Evolutionary conservation across 2,797 vertebrate genomes (phyloP).

Genomic region (Octomys mimax): DNA sequence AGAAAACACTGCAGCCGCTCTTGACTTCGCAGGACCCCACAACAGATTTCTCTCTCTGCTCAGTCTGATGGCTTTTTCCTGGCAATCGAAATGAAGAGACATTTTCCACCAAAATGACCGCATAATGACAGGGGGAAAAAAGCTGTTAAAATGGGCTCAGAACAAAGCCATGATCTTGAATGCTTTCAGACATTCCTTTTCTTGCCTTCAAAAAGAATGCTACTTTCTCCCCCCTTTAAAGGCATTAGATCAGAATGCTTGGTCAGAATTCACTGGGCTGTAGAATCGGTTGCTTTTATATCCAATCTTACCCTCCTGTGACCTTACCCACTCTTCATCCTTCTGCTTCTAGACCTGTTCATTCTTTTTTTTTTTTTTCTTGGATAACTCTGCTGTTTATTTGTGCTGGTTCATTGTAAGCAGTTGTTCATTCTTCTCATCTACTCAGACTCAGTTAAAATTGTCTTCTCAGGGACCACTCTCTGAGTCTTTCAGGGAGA

Average conservation of each 20-base stretch:
- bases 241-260: not conserved
- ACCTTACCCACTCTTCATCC: not conserved
- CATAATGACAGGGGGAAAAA: slow-evolving; percentile 54
- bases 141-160: slow-evolving; percentile 9
- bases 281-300: not conserved
- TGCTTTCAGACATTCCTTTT: slow-evolving; percentile 58
- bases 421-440: not conserved
- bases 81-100: slow-evolving; percentile 21
- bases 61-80: not conserved
- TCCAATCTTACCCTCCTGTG: not conserved
- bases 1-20: slow-evolving; percentile 10
- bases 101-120: slow-evolving; percentile 62
- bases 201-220: not conserved
- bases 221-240: not conserved
- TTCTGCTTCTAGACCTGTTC: not conserved
- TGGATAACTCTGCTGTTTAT: too few species aligned
- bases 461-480: not conserved
- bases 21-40: not conserved
- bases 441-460: not conserved
- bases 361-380: not conserved
- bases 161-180: slow-evolving; percentile 34
- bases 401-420: too few species aligned
- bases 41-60: slow-evolving; percentile 38
- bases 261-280: not conserved
- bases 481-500: not conserved